Conservation (phyloP, 2,888 invertebrate genomes). For the Leucoma salicis region DNA sequence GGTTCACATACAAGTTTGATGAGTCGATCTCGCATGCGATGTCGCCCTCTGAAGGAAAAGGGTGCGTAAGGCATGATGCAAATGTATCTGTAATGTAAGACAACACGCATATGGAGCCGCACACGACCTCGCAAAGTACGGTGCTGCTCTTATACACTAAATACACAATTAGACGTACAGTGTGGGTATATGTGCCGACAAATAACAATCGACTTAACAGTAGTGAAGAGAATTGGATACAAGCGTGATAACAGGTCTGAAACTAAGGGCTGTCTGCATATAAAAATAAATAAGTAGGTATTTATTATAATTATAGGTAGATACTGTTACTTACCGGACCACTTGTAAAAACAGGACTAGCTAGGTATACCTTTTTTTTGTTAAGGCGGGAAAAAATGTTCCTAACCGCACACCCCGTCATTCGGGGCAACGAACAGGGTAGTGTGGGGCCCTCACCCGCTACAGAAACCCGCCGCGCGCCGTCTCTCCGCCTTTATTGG, state of each 20-base stretch:
- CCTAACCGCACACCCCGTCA: too few species aligned
- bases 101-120: conserved; percentile 74
- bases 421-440: too few species aligned
- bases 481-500: too few species aligned
- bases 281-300: background rate
- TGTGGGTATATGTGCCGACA: conserved; percentile 20
- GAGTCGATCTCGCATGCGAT: conserved; percentile 86
- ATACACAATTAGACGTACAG: conserved; percentile 16
- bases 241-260: background rate
- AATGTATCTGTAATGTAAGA: conserved; percentile 94
- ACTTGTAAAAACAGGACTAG: background rate
- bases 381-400: too few species aligned
- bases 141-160: conserved; percentile 27
- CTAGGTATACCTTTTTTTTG: too few species aligned
- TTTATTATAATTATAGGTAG: background rate
- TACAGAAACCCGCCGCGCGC: too few species aligned
- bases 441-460: too few species aligned
- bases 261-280: background rate
- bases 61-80: conserved; percentile 98
- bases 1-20: conserved; percentile 94
- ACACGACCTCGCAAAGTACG: conserved; percentile 45
- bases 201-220: conserved; percentile 21
- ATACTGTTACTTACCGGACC: background rate
- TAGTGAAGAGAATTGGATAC: conserved; percentile 16
- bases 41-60: conserved; percentile 93